phyloP scores from a whole-genome alignment of 1,140 invertebrate species.

The Mycetomoellerius zeteki region DNA sequence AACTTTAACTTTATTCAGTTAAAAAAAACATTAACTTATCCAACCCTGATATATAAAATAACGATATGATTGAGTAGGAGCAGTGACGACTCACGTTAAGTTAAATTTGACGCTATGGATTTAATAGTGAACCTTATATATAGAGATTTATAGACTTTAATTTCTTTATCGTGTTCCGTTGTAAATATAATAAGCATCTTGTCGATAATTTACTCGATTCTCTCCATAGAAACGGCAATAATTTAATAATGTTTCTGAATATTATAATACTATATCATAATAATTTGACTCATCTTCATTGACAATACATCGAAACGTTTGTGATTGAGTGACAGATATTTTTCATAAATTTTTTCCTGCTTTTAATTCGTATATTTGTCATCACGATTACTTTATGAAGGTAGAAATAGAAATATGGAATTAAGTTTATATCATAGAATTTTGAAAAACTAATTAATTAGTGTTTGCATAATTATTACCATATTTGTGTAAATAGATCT shows the following conservation, averaged over 20 bases:
- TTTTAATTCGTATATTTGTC: not conserved
- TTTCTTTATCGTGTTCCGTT: not conserved
- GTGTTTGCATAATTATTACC: not conserved
- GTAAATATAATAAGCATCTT: not conserved
- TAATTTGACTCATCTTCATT: not conserved
- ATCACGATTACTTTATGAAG: not conserved
- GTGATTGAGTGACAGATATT: not conserved
- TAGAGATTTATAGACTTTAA: not conserved
- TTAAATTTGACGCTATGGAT: too few species aligned
- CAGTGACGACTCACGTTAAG: too few species aligned
- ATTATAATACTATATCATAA: not conserved
- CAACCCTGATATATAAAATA: too few species aligned
- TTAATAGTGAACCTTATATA: too few species aligned
- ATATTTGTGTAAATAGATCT: not conserved
- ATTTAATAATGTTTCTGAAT: not conserved
- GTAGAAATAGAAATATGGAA: not conserved
- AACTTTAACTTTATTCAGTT: too few species aligned
- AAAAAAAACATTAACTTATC: too few species aligned
- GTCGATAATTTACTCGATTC: not conserved
- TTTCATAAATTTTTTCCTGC: not conserved
- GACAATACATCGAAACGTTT: not conserved
- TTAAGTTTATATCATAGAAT: not conserved
- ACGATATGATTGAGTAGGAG: too few species aligned
- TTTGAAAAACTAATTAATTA: not conserved
- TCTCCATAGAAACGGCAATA: not conserved